These are phyloP conservation scores for Scalopus aquaticus DNA, from an alignment of 2,113 vertebrate species.

Conservation along the genomic window DNA sequence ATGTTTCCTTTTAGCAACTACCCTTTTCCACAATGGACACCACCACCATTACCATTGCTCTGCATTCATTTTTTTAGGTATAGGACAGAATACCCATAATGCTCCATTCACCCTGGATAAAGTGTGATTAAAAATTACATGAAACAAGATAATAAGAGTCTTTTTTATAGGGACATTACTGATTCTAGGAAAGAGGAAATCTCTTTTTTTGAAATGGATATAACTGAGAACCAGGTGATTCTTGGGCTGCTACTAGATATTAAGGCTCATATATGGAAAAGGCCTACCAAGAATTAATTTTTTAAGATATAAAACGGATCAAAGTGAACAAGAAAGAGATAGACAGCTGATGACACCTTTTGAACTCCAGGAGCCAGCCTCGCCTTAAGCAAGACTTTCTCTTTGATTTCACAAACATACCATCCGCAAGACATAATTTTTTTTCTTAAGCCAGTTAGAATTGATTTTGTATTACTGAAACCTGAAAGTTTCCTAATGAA, in stretches of 20 bases:
- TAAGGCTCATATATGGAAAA: neutral
- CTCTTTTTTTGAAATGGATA: neutral
- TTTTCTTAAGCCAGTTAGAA: neutral
- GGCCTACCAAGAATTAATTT: neutral
- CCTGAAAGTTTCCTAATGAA: neutral
- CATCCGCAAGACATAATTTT: neutral
- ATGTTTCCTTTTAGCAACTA: neutral
- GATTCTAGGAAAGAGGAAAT: neutral
- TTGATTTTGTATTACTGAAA: neutral
- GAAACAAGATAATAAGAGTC: neutral
- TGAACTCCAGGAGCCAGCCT: slow-evolving; percentile 14
- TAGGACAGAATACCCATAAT: neutral
- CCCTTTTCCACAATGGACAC: accelerated
- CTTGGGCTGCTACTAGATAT: neutral
- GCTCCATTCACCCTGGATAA: too few species aligned
- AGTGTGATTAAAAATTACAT: neutral
- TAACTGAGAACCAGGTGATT: neutral
- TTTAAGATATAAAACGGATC: slow-evolving; percentile 39
- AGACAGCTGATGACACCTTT: slow-evolving; percentile 12
- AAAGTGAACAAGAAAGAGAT: slow-evolving; percentile 53
- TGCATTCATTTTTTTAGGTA: neutral
- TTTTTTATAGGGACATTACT: neutral
- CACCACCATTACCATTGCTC: neutral
- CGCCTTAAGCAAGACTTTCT: slow-evolving; percentile 6
- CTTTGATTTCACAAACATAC: slow-evolving; percentile 46